Percentiles rank a stretch among this genome's conserved stretches.
Conservation (phyloP, 2,797 vertebrate genomes). For the Pangasius macronema region DNA sequence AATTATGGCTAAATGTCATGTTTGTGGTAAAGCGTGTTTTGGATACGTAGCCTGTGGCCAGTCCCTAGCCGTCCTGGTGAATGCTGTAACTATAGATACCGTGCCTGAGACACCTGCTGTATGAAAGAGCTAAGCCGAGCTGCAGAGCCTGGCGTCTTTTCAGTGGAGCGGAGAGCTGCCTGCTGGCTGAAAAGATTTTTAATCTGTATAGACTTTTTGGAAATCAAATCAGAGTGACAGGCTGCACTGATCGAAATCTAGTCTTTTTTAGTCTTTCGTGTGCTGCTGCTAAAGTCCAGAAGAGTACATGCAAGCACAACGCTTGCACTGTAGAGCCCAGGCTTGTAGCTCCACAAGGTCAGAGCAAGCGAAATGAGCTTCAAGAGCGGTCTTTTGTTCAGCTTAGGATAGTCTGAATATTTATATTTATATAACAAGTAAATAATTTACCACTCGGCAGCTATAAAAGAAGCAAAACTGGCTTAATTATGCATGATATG, state of each 20-base stretch:
- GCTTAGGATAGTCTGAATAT: neutral
- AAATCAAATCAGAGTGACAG: constrained; percentile 18
- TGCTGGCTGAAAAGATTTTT: constrained; percentile 10
- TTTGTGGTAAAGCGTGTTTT: neutral
- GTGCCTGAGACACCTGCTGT: neutral
- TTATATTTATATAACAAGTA: neutral
- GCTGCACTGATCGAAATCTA: neutral
- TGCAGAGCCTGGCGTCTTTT: neutral
- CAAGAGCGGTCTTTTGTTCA: neutral
- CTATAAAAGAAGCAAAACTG: neutral
- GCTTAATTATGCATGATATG: neutral
- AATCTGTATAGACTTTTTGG: constrained; percentile 11
- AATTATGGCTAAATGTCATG: neutral
- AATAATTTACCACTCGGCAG: neutral
- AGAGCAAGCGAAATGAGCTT: neutral
- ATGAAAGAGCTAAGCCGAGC: neutral
- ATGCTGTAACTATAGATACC: neutral
- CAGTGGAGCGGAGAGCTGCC: constrained; percentile 5
- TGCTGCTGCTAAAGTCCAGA: neutral
- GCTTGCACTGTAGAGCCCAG: neutral
- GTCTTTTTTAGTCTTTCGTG: no score
- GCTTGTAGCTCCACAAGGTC: neutral
- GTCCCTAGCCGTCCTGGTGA: neutral
- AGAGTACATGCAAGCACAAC: neutral
- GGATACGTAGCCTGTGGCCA: neutral